Conservation (phyloP, 2,888 invertebrate genomes). For the Entomobrya multifasciata region DNA sequence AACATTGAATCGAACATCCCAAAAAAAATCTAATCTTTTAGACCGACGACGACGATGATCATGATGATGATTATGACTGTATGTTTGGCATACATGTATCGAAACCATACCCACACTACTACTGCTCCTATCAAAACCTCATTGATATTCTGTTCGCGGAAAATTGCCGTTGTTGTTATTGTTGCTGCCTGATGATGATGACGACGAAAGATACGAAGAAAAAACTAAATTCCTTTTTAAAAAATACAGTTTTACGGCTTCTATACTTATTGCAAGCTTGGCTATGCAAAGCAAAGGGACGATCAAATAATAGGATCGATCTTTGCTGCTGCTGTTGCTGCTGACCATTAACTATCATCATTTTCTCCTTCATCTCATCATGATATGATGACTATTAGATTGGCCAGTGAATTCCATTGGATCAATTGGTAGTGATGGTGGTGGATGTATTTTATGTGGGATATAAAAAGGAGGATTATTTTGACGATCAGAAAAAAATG, state of each 20-base stretch:
- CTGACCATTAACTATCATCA: constrained; percentile 35
- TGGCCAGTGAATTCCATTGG: constrained; percentile 41
- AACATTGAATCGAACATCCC: not conserved
- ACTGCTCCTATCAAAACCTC: constrained; percentile 62
- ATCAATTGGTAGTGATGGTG: constrained; percentile 13
- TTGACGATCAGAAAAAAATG: constrained; percentile 16
- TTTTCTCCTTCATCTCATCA: constrained; percentile 19
- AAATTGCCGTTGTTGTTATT: constrained; percentile 75
- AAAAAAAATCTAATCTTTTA: constrained; percentile 31
- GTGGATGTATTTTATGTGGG: constrained; percentile 4
- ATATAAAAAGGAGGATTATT: constrained; percentile 42
- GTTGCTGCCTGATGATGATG: constrained; percentile 50
- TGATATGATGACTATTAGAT: constrained; percentile 18
- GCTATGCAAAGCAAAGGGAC: not conserved
- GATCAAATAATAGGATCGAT: constrained; percentile 54
- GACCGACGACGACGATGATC: constrained; percentile 10
- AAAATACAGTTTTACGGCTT: constrained; percentile 22
- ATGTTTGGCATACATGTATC: not conserved
- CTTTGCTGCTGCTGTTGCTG: constrained; percentile 4
- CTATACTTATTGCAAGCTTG: not conserved
- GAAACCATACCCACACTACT: not conserved
- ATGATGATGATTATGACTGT: constrained; percentile 17
- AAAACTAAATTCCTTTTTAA: constrained; percentile 43
- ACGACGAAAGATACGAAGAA: constrained; percentile 43
- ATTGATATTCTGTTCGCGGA: constrained; percentile 79